These are phyloP conservation scores for Rhynchomys soricoides DNA, from an alignment of 2,113 vertebrate genomes.

Conservation along the genomic window DNA sequence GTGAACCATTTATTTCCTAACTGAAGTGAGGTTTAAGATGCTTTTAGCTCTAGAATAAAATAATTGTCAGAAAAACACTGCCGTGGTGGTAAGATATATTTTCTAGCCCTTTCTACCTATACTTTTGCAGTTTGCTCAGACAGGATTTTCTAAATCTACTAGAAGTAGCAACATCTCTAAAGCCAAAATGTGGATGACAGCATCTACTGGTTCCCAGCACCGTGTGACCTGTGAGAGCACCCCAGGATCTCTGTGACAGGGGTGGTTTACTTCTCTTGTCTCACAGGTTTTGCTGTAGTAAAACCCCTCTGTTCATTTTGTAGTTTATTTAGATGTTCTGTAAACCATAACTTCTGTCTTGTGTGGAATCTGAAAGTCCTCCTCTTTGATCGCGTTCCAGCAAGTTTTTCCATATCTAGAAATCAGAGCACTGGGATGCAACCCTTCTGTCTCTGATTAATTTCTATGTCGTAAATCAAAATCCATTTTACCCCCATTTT, in stretches of 20 bases:
- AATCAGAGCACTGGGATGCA: not conserved
- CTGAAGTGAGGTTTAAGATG: not conserved
- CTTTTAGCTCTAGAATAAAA: conserved; percentile 26
- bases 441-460: not conserved
- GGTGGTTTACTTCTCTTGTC: not conserved
- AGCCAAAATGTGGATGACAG: not conserved
- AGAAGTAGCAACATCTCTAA: not conserved
- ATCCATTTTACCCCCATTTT: not conserved
- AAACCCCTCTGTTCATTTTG: not conserved
- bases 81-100: not conserved
- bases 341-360: not conserved
- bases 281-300: not conserved
- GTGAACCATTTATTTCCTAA: conserved; percentile 11
- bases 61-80: not conserved
- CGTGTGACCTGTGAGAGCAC: not conserved
- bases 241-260: not conserved
- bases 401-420: not conserved
- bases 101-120: not conserved
- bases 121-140: not conserved
- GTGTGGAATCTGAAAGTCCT: not conserved
- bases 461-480: not conserved
- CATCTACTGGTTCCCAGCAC: not conserved
- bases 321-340: not conserved
- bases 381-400: not conserved
- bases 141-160: not conserved